Base-by-base conservation (phyloP, 2,797 vertebrate genomes). In the Bradypodion pumilum region DNA sequence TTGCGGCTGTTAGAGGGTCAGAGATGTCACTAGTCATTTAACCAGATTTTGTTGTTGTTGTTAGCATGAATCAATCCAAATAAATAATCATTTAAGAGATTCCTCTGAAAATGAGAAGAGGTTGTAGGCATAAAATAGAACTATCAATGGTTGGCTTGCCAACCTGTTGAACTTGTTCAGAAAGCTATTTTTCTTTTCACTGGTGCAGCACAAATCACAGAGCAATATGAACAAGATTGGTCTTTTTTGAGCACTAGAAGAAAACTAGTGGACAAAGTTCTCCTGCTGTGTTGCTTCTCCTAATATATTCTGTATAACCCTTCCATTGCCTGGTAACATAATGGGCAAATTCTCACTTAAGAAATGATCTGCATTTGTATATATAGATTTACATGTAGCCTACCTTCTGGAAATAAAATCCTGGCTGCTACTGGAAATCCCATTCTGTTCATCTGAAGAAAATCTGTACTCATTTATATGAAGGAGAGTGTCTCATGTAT, bases 111-210 rank as follows among this genome's bases (percentile, higher is more conserved):
- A 82, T 85, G 0, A 5, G 74, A 78, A 91, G 69, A 72, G 81
- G 60, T 87, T 76, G 44, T 83, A 86, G 69, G 62, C 85, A 86
- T 90, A 89, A 91, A 92, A 80, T 86, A 90, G 89, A 93, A 89
- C 56, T 90, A 78, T 75, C 91, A 80, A 73, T 91, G 62, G 84
- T 88, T 75, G 74, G 29, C 86, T 90, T 88, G 91, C 91, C 73
- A 84, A 81, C 74, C 81, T 91, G 63, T 91, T 92, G 91, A 90
- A 72, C 66, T 89, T 88, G 66, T 74, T 94, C 89, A 90, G 85
- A 90, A 94, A 87, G 56, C 37, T 16, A 70, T 77, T 84, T 63
- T 62, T 29, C 80, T 87, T 86, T 35, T 60, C 21, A 13, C 16
- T 87, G 32, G 1, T 68, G 4, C 6, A 74, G 40, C 78, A 87